These are phyloP conservation scores for Scaptomyza hsui DNA, from an alignment of 1,140 invertebrate genomes.

Conservation along the genomic window DNA sequence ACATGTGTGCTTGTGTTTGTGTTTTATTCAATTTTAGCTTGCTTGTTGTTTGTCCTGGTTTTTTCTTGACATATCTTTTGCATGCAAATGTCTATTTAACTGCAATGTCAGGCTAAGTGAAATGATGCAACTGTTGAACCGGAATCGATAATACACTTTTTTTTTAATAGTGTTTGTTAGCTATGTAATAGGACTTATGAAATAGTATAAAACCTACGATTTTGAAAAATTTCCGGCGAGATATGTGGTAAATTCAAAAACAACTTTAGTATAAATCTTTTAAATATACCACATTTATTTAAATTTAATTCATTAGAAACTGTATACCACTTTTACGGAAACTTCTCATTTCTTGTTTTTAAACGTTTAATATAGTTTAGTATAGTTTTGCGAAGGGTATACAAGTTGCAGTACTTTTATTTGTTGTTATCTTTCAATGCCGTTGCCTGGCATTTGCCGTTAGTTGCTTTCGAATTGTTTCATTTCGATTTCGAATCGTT, in stretches of 20 bases:
- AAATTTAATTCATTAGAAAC: no score
- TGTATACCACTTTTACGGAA: no score
- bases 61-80: conserved; percentile 65
- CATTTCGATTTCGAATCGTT: conserved; percentile 4
- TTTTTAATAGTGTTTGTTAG: background rate
- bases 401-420: background rate
- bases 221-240: no score
- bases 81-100: conserved; percentile 82
- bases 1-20: conserved; percentile 58
- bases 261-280: no score
- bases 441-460: conserved; percentile 56
- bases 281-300: no score
- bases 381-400: conserved; percentile 12
- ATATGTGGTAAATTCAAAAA: no score
- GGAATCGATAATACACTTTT: conserved; percentile 65
- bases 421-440: conserved; percentile 44
- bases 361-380: background rate
- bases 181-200: background rate
- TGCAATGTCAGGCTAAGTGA: conserved; percentile 73
- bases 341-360: no score
- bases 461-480: conserved; percentile 11
- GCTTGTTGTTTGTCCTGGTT: conserved; percentile 72
- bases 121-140: conserved; percentile 74
- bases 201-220: no score
- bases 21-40: conserved; percentile 74